Base-by-base conservation (phyloP, 2,797 vertebrate species). In the Hoplostethus atlanticus region DNA sequence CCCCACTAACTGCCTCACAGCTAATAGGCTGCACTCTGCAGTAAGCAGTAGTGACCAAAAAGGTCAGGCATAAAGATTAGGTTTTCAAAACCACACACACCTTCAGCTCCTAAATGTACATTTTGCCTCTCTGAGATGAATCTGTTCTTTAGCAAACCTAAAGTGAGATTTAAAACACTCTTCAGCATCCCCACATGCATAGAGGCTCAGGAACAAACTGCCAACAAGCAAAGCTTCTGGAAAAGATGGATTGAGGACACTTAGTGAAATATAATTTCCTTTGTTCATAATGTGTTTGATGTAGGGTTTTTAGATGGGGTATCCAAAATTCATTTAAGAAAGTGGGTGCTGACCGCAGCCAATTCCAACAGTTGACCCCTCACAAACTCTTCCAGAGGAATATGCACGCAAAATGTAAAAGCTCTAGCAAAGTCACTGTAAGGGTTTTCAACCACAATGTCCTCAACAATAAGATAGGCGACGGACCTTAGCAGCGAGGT, bases 401-500 rank as follows among this genome's bases (percentile, higher is more conserved):
- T 4, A 10, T 60, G 38, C 71, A 44, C 21, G n/a, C n/a, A 54
- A 30, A 13, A 7, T 53, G 51, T 4, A 53, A 53, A 59, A 69
- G 50, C 54, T 68, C 63, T 44, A 54, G 61, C 55, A 25, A 61
- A 47, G 53, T 44, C 47, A 28, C 51, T 40, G 6, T 11, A 40
- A 53, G 17, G 10, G 51, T 10, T 58, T 74, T 64, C 34, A 74
- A 64, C 65, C 44, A 57, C 53, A 48, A 51, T 40, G 51, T 63
- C 40, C 34, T 68, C 59, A 36, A 16, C 67, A 38, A 60, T 68
- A 56, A 80, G 70, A 77, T 36, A 76, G 25, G 57, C 64, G 79
- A 34, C 68, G 71, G 61, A 86, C 83, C 80, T 82, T 81, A 52
- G 68, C 51, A 57, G 62, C 31, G 21, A 71, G 77, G 85, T 83